Evolutionary conservation across 2,888 invertebrate species (phyloP), one percentile per base, ranked within the genome.

Genomic region (Choristoneura rosaceana): DNA sequence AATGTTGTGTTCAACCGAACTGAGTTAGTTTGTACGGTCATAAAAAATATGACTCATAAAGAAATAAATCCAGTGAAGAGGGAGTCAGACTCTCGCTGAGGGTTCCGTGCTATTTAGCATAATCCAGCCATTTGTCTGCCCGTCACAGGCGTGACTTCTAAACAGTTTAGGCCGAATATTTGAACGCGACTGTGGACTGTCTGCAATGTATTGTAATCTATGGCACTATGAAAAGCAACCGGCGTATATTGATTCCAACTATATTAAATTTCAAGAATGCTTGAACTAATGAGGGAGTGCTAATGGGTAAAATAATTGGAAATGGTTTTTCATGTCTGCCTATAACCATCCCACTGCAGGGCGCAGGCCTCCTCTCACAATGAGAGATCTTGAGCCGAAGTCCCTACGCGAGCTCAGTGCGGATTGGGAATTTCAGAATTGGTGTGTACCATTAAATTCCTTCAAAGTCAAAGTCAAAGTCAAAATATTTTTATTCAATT

Each of bases 61-160:
- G 61, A 71, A 71, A 71, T 61, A 71, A 66, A 71, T 61, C 66
- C 61, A 66, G 52, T 62, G 34, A 71, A 66, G 70, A 64, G 33
- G 25, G 59, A 65, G 60, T 66, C 64, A 33, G 69, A 70, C 61
- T 60, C 55, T 17, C 14, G 60, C 45, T 33, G 25, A 71, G 66
- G 66, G 71, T 71, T 67, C 52, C 55, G 66, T 52, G 17, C 43
- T 52, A 15, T 60, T 71, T 71, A 66, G 41, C 71, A 71, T 71
- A 71, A 71, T 71, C 71, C 66, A 17, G 66, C 55, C 71, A 66
- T 67, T 71, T 71, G 66, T 71, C 71, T 66, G 71, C 61, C 71
- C 66, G 61, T 71, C 66, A 67, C 61, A 66, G 61, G 61, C 66
- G 66, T 67, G 66, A 66, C 55, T 71, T 45, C 71, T 71, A 71